phyloP scores from a whole-genome alignment of 2,888 invertebrate species.

The Rambutsinella grinnellia region DNA sequence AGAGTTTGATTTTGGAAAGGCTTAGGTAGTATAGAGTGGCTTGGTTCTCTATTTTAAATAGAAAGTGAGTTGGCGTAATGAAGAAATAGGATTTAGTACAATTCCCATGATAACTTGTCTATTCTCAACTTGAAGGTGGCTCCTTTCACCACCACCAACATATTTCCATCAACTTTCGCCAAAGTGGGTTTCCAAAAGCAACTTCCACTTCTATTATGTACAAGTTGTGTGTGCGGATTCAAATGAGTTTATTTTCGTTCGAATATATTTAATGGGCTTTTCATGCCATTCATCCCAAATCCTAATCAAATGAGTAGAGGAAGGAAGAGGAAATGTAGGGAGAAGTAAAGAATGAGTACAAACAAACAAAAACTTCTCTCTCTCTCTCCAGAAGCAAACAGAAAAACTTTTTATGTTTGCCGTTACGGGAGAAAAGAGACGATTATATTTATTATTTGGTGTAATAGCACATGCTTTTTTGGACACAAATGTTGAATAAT shows the following conservation, averaged over 20 bases:
- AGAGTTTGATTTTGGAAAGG: slow-evolving; percentile 33
- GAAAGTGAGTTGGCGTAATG: slow-evolving; percentile 43
- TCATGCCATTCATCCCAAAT: slow-evolving; percentile 55
- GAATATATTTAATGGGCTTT: slow-evolving; percentile 53
- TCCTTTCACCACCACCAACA: neutral
- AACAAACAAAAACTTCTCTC: slow-evolving; percentile 8
- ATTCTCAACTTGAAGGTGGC: slow-evolving; percentile 9
- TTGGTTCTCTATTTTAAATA: no score
- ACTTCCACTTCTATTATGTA: no score
- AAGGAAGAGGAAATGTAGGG: slow-evolving; percentile 18
- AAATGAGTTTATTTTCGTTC: slow-evolving; percentile 49
- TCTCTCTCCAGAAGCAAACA: neutral
- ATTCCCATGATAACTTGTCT: slow-evolving; percentile 51
- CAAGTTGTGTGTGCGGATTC: no score
- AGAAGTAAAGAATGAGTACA: slow-evolving; percentile 2
- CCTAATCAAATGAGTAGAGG: slow-evolving; percentile 52
- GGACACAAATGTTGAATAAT: no score
- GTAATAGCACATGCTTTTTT: neutral
- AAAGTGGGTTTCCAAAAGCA: neutral
- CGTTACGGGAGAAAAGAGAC: neutral
- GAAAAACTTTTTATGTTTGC: neutral
- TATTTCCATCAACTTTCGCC: neutral
- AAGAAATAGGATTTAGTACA: slow-evolving; percentile 58
- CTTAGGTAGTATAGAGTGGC: neutral
- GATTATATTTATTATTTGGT: neutral